These are phyloP conservation scores for Xanthorhoe designata DNA, from an alignment of 2,888 invertebrate genomes.

Conservation along the genomic window DNA sequence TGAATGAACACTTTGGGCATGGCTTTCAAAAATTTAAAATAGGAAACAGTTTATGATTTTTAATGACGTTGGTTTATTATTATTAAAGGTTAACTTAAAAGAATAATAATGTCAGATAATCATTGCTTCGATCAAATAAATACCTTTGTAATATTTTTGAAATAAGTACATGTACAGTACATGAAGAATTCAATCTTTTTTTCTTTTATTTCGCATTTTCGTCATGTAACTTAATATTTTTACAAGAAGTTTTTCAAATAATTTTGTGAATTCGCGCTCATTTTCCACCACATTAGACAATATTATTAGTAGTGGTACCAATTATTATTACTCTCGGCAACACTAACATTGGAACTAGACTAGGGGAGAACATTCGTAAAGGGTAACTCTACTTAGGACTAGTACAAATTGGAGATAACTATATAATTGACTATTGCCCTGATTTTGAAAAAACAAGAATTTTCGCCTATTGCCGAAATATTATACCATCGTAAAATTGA, in stretches of 20 bases:
- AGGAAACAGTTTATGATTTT: not conserved
- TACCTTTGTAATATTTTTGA: no score
- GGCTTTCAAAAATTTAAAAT: not conserved
- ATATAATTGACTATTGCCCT: slow-evolving; percentile 68
- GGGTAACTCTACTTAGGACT: slow-evolving; percentile 77
- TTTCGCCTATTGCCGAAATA: not conserved
- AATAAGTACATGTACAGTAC: no score
- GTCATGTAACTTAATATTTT: not conserved
- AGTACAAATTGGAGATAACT: slow-evolving; percentile 73
- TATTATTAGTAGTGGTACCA: slow-evolving; percentile 53
- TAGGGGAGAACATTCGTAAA: slow-evolving; percentile 66
- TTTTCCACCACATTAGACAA: slow-evolving; percentile 16
- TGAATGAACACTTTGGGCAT: slow-evolving; percentile 1
- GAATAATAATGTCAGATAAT: no score
- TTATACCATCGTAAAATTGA: no score
- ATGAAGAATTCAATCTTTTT: no score
- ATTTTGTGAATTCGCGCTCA: slow-evolving; percentile 11
- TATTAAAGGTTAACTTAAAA: no score
- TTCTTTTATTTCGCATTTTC: no score
- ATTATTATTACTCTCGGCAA: slow-evolving; percentile 61
- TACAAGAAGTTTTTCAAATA: not conserved
- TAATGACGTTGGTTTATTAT: no score
- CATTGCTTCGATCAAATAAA: no score
- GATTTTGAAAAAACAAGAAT: not conserved
- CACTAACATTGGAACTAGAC: slow-evolving; percentile 52